Evolutionary conservation across 35 echinoderm and acorn worm genomes (phyloP).

Genomic region (Nesometra sesokonis): DNA sequence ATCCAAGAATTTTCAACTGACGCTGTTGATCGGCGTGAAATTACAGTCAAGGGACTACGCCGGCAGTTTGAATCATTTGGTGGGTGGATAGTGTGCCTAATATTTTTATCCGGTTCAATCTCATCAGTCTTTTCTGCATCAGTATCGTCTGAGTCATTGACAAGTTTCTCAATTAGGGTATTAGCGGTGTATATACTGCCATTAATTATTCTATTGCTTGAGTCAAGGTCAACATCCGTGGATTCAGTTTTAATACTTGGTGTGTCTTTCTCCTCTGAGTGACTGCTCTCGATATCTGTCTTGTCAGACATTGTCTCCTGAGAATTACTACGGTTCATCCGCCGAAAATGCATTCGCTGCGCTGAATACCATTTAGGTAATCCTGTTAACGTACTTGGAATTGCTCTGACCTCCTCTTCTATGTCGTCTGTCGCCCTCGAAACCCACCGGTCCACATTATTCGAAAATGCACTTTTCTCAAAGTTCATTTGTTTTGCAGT

Average conservation of each 20-base stretch:
- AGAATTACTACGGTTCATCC: background rate
- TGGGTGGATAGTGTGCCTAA: background rate
- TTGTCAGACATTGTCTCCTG: background rate
- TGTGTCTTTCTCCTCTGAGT: background rate
- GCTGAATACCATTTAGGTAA: background rate
- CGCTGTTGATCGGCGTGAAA: background rate
- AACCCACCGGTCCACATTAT: constrained; percentile 13
- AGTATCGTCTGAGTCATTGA: background rate
- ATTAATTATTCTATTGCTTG: background rate
- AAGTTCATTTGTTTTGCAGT: constrained; percentile 58
- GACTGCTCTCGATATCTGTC: background rate
- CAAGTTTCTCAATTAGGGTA: background rate
- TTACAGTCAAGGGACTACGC: background rate
- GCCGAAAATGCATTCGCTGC: background rate
- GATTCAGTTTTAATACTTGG: background rate
- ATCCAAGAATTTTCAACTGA: background rate
- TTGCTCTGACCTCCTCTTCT: background rate
- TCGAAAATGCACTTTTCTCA: constrained; percentile 25
- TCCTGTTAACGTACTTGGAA: constrained; percentile 13
- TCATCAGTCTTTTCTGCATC: background rate
- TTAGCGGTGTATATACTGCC: background rate
- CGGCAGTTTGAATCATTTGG: background rate
- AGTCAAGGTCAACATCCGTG: background rate
- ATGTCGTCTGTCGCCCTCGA: constrained; percentile 7
- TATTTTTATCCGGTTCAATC: background rate